phyloP scores from a whole-genome alignment of 2,888 invertebrate species.

The Agonum fuliginosum region DNA sequence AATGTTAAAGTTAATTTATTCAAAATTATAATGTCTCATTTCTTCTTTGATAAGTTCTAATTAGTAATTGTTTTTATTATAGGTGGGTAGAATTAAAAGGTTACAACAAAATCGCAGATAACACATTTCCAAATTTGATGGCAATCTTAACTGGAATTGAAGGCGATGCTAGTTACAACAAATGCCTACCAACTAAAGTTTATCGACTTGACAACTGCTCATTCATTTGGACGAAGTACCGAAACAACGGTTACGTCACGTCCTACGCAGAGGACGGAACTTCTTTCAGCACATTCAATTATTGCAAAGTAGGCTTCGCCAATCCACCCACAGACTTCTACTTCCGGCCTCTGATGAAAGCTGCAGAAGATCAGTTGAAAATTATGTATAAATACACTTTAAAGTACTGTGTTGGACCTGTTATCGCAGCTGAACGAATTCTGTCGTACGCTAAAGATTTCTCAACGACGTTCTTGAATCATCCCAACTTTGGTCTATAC shows the following conservation, averaged over 20 bases:
- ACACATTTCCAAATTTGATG: conserved; percentile 93
- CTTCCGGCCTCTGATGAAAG: conserved; percentile 82
- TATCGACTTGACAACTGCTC: conserved; percentile 82
- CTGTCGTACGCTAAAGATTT: conserved; percentile 82
- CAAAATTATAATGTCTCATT: conserved; percentile 7
- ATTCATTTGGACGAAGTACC: conserved; percentile 86
- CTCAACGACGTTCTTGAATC: conserved; percentile 77
- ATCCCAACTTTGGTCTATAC: conserved; percentile 84
- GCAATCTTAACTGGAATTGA: conserved; percentile 85
- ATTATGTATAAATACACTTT: conserved; percentile 74
- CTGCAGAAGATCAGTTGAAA: conserved; percentile 77
- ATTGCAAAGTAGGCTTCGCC: conserved; percentile 82
- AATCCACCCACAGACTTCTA: conserved; percentile 89
- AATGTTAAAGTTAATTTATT: conserved; percentile 32
- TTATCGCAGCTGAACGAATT: conserved; percentile 80
- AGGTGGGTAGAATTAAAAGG: conserved; percentile 69
- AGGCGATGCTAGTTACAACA: conserved; percentile 71
- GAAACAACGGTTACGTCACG: conserved; percentile 83
- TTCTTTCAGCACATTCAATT: conserved; percentile 84
- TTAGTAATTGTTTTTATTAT: conserved; percentile 62
- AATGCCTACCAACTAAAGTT: conserved; percentile 73
- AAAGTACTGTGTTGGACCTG: conserved; percentile 78
- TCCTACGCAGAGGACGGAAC: conserved; percentile 88
- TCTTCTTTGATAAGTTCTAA: too few relatives aligned
- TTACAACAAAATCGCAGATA: conserved; percentile 85